phyloP scores from a whole-genome alignment of 2,888 invertebrate genomes.

The Nomada ruficornis region DNA sequence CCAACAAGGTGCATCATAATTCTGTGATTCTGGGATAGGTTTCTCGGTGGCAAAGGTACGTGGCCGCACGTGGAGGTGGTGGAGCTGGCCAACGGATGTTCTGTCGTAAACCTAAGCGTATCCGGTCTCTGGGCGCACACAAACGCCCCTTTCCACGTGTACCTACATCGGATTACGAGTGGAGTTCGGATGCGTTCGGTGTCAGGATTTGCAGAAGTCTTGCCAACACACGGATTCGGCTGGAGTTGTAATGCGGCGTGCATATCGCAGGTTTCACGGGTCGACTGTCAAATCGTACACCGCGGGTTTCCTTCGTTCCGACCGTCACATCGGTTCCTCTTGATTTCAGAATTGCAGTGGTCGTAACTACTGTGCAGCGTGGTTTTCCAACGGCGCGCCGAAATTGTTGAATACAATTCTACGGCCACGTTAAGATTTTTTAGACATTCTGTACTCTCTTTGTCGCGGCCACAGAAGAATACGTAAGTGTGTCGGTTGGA shows the following conservation, averaged over 20 bases:
- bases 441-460: background rate
- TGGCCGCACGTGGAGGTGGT: background rate
- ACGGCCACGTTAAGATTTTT: background rate
- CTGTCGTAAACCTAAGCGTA: slow-evolving; percentile 58
- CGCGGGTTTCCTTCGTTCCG: slow-evolving; percentile 53
- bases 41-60: background rate
- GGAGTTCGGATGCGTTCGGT: slow-evolving; percentile 60
- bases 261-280: slow-evolving; percentile 61
- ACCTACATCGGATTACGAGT: slow-evolving; percentile 64
- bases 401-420: background rate
- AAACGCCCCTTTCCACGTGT: slow-evolving; percentile 42
- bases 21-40: background rate
- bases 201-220: slow-evolving; percentile 58
- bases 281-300: slow-evolving; percentile 65
- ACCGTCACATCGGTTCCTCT: slow-evolving; percentile 12
- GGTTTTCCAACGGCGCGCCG: background rate
- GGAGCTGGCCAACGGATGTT: background rate
- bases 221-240: slow-evolving; percentile 15
- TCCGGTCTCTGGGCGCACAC: slow-evolving; percentile 30
- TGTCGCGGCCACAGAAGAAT: background rate
- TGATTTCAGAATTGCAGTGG: background rate
- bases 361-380: background rate
- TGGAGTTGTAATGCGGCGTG: slow-evolving; percentile 50
- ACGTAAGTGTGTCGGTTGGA: background rate
- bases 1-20: slow-evolving; percentile 37